Percentiles rank a stretch among this genome's conserved stretches.
Evolutionary conservation across 2,113 vertebrate species (phyloP).

Genomic region (Desmodus rotundus): DNA sequence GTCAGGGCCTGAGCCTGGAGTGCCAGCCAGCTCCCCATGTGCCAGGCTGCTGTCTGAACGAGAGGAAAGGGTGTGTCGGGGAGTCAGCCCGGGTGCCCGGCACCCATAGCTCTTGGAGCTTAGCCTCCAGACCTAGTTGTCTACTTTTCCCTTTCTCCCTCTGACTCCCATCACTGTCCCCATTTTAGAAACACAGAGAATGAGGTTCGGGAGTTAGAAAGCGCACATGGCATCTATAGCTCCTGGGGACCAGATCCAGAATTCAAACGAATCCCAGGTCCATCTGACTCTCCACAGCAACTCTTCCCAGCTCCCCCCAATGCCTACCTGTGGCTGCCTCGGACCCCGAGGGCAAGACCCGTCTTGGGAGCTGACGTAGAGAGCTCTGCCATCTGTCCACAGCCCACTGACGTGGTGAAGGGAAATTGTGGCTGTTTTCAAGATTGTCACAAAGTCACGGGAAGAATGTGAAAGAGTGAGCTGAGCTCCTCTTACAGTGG

Average conservation of each 20-base stretch:
- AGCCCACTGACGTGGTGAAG: not conserved
- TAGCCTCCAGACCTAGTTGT: not conserved
- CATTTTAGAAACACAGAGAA: not conserved
- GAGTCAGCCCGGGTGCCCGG: not conserved
- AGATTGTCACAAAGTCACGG: not conserved
- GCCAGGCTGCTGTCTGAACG: too few relatives aligned
- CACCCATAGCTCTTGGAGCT: not conserved
- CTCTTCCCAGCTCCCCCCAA: too few relatives aligned
- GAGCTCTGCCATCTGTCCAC: not conserved
- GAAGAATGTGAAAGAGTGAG: not conserved
- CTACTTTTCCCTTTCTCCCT: not conserved
- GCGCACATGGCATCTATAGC: rapidly evolving
- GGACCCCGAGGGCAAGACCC: rapidly evolving
- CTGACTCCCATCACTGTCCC: not conserved
- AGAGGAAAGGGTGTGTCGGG: not conserved
- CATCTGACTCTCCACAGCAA: rapidly evolving
- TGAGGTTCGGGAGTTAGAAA: not conserved
- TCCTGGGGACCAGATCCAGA: not conserved
- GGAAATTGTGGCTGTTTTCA: not conserved
- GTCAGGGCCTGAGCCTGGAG: not conserved
- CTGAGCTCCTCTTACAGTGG: rapidly evolving
- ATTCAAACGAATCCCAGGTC: not conserved
- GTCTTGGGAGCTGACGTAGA: rapidly evolving
- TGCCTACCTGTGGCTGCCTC: rapidly evolving
- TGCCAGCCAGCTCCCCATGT: not conserved